Evolutionary conservation across 2,888 invertebrate species (phyloP), one percentile per base, ranked within the genome.

Genomic region (Troides oblongomaculatus): DNA sequence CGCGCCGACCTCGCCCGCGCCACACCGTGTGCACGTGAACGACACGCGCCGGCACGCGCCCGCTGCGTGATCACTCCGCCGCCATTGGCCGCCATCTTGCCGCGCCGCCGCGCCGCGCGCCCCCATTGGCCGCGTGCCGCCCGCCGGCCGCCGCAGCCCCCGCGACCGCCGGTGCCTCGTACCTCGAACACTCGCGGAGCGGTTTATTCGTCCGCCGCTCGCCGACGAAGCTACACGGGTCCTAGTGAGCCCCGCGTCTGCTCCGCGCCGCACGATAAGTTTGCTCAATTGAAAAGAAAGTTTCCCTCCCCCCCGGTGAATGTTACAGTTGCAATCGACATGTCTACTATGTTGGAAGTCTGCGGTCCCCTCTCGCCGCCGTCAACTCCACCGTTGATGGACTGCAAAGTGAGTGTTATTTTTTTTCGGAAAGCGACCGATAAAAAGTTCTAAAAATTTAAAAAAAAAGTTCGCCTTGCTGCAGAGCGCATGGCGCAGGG

Each of bases 1-100:
- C 85, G 84, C 85, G 84, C 87, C 93, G 93, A 93, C 89, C 92
- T 87, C 79, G 77, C 83, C 46, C 14, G 86, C 89, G 94, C 94
- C 96, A 96, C 94, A 93, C 95, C 89, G 88, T 88, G 95, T 94
- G 94, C 97, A 97, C 97, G 97, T 97, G 97, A 96, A 96, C 94
- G 95, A 84, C 95, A 94, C 94, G 94, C 95, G 90, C 88, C 82
- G 88, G 93, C 97, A 97, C 95, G 97, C 96, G 93, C 92, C 87
- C 88, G 90, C 90, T 94, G 96, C 94, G 94, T 97, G 97, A 95
- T 94, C 93, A 84, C 83, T 75, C 66, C 72, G 66, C 80, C 75
- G 80, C 82, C 83, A 96, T 96, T 96, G 95, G 96, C 79, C 83
- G 81, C 75, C 77, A 74, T 84, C 83, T 95, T 93, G 96, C 95